Evolutionary conservation across 2,113 vertebrate genomes (phyloP).

Genomic region (Hydropotes inermis): DNA sequence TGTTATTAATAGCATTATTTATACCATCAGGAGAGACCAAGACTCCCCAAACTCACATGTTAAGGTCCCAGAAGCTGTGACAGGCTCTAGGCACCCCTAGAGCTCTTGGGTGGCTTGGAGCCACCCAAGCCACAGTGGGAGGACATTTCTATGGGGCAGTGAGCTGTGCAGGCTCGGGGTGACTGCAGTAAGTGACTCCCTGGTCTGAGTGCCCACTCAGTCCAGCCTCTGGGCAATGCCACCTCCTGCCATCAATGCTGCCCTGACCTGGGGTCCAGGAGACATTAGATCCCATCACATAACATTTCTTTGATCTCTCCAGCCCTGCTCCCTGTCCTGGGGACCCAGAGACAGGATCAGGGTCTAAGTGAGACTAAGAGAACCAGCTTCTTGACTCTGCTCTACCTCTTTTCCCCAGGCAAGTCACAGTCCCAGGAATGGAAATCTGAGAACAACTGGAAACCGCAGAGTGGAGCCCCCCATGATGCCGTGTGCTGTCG

Average conservation of each 20-base stretch:
- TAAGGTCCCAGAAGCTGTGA: not conserved
- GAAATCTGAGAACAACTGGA: not conserved
- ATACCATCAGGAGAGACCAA: not conserved
- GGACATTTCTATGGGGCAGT: not conserved
- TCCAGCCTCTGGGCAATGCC: not conserved
- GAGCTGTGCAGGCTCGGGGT: not conserved
- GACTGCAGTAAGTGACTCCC: not conserved
- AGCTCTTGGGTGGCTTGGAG: no score
- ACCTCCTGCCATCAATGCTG: not conserved
- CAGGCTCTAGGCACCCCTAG: not conserved
- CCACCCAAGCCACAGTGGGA: not conserved
- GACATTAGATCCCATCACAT: not conserved
- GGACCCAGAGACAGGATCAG: not conserved
- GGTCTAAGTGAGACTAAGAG: not conserved
- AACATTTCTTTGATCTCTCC: not conserved
- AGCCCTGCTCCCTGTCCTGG: not conserved
- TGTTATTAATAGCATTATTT: not conserved
- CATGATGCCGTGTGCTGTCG: not conserved
- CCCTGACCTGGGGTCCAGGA: not conserved
- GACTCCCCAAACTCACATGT: not conserved
- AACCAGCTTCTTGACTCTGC: not conserved
- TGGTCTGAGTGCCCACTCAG: not conserved
- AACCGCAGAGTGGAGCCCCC: not conserved
- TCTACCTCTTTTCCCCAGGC: not conserved
- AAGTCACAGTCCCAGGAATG: not conserved